Evolutionary conservation across 2,113 vertebrate species (phyloP).

Genomic region (Oreochromis tanganicae): DNA sequence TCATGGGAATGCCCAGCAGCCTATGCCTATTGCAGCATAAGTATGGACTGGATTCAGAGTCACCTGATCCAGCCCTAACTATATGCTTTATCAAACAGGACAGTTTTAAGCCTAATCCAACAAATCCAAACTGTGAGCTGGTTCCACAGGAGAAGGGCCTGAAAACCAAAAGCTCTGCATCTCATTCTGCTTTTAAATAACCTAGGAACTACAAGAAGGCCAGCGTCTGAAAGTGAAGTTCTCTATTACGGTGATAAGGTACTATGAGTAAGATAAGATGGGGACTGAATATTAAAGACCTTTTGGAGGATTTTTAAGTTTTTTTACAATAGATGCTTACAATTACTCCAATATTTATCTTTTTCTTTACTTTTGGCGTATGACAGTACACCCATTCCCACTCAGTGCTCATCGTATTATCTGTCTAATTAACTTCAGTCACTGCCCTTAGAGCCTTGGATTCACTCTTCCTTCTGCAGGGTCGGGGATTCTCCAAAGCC

Average conservation of each 20-base stretch:
- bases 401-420: neutral
- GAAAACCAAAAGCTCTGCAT: neutral
- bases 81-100: neutral
- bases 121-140: neutral
- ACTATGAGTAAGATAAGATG: neutral
- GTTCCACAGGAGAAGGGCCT: neutral
- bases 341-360: constrained; percentile 9
- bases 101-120: neutral
- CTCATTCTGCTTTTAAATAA: neutral
- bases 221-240: neutral
- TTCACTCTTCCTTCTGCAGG: constrained; percentile 65
- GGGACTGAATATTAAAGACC: neutral
- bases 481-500: constrained; percentile 85
- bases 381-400: neutral
- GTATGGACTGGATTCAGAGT: neutral
- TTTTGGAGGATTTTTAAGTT: neutral
- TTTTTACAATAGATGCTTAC: neutral
- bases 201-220: neutral
- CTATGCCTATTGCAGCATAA: neutral
- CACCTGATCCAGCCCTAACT: neutral
- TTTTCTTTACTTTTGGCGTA: constrained; percentile 26
- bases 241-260: neutral
- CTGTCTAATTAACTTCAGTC: neutral
- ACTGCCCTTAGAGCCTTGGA: neutral
- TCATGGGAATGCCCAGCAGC: neutral